phyloP scores from a whole-genome alignment of 2,113 vertebrate species.

The Callaeas wilsoni region DNA sequence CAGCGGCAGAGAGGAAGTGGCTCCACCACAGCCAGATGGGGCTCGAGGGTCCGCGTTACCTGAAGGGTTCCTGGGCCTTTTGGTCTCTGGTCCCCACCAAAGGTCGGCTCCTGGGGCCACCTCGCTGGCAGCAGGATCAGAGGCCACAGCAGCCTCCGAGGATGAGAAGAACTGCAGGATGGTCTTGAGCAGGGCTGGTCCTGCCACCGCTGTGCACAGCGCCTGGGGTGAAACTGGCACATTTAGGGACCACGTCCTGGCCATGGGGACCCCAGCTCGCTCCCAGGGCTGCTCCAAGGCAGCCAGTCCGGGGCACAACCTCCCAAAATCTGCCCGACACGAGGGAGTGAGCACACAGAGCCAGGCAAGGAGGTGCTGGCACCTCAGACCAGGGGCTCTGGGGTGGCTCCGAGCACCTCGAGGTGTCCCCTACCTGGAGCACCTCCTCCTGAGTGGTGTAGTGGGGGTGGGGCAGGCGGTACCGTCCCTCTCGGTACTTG shows the following conservation, averaged over 20 bases:
- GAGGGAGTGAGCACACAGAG: rapidly evolving
- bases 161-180: constrained; percentile 89
- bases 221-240: constrained; percentile 59
- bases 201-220: constrained; percentile 82
- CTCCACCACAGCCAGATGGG: background rate
- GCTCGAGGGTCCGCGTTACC: background rate
- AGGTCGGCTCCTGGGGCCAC: background rate
- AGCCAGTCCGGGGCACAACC: background rate
- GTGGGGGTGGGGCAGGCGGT: constrained; percentile 79
- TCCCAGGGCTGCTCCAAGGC: background rate
- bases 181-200: constrained; percentile 87
- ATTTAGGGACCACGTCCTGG: rapidly evolving
- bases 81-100: background rate
- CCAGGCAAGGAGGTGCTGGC: background rate
- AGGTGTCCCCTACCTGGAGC: constrained; percentile 79
- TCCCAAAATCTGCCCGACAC: background rate
- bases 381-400: background rate
- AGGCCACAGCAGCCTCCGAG: constrained; percentile 44
- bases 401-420: background rate
- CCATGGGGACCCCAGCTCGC: rapidly evolving
- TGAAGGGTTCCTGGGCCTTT: background rate
- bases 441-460: constrained; percentile 82
- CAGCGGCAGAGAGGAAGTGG: background rate
- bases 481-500: constrained; percentile 88
- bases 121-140: background rate